A percentile compares a stretch with the other conserved stretches of the same genome.
These are phyloP conservation scores for Equus przewalskii DNA, from an alignment of 2,113 vertebrate genomes.

Conservation along the genomic window DNA sequence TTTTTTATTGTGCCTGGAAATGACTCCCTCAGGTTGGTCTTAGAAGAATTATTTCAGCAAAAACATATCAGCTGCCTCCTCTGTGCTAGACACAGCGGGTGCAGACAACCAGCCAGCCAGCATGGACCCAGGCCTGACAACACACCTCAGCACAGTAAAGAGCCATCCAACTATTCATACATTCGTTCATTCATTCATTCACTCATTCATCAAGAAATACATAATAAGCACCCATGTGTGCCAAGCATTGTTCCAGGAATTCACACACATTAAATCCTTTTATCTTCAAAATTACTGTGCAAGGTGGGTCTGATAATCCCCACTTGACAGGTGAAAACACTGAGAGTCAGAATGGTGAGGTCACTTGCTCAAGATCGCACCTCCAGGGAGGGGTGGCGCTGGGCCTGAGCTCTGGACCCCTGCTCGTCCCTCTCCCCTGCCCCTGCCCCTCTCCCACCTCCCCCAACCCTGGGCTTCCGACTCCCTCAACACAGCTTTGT, in stretches of 20 bases:
- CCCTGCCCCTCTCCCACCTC: rapidly evolving
- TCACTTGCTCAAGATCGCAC: not conserved
- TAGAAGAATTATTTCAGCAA: slow-evolving; percentile 33
- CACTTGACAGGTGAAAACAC: slow-evolving; percentile 33
- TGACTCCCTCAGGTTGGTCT: not conserved
- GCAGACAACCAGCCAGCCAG: not conserved
- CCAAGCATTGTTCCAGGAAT: not conserved
- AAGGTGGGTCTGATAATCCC: not conserved
- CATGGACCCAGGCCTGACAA: not conserved
- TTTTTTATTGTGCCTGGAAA: not conserved
- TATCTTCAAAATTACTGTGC: not conserved
- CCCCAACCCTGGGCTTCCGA: not conserved
- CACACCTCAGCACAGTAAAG: rapidly evolving
- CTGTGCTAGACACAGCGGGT: not conserved
- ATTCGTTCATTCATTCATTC: not conserved
- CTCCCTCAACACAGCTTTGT: not conserved
- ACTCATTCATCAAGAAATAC: not conserved
- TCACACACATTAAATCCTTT: not conserved
- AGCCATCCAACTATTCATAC: not conserved
- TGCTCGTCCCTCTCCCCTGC: not conserved
- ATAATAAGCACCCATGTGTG: not conserved
- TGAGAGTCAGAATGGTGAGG: not conserved
- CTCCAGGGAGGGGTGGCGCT: not conserved
- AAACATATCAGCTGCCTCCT: not conserved
- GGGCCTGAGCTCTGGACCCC: not conserved